phyloP scores from a whole-genome alignment of 2,113 vertebrate genomes.

The Sander lucioperca region DNA sequence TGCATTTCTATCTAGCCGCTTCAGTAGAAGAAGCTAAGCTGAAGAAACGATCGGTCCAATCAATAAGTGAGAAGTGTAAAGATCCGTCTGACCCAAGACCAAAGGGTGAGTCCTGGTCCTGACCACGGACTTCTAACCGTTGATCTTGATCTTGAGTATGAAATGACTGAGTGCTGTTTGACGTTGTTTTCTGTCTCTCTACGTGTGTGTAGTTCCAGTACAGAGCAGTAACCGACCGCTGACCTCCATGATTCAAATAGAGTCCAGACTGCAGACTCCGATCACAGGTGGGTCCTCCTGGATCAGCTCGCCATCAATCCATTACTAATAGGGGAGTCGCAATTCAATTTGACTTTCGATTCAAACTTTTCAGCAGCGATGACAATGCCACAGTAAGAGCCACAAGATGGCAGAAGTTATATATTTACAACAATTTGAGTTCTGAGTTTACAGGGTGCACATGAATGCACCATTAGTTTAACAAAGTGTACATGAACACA shows the following conservation, averaged over 20 bases:
- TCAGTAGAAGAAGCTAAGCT: slow-evolving; percentile 13
- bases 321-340: neutral
- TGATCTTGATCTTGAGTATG: too few relatives aligned
- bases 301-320: neutral
- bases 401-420: too few relatives aligned
- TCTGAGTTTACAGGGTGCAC: too few relatives aligned
- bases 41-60: slow-evolving; percentile 26
- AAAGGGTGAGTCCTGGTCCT: slow-evolving; percentile 51
- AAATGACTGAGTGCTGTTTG: neutral
- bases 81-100: slow-evolving; percentile 1
- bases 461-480: too few relatives aligned
- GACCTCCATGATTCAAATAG: neutral
- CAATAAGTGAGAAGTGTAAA: neutral
- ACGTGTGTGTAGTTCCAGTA: slow-evolving; percentile 9
- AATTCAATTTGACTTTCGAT: too few relatives aligned
- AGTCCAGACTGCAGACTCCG: slow-evolving; percentile 25
- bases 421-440: too few relatives aligned
- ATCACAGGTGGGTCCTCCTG: slow-evolving; percentile 41
- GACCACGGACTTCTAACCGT: neutral
- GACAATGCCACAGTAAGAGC: too few relatives aligned
- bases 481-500: too few relatives aligned
- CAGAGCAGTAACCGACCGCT: neutral
- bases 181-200: neutral
- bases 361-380: too few relatives aligned
- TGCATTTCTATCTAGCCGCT: neutral